Evolutionary conservation across 2,113 vertebrate genomes (phyloP), one percentile per base, ranked within the genome.

Genomic region (Crocuta crocuta): DNA sequence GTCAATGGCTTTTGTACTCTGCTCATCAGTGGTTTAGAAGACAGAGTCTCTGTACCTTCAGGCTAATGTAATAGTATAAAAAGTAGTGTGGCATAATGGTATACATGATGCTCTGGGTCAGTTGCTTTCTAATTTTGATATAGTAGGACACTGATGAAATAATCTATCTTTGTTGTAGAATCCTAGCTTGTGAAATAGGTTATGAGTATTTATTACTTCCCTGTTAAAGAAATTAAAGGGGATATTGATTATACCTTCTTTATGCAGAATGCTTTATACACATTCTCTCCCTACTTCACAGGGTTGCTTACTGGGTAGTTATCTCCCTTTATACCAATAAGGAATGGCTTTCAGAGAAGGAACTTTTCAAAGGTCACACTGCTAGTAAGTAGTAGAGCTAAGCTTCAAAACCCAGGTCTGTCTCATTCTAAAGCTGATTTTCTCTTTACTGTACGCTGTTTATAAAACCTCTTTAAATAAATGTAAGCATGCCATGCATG

Each of bases 1-100:
- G 96, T 97, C 92, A 95, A 93, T 97, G 96, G 97, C 97, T 98
- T 98, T 98, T 83, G 48, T 98, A 98, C 76, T 80, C 1, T 58
- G 0, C 53, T 98, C 96, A 93, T 13, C 81, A 89, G 80, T 98
- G 97, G 90, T 96, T 94, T 98, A 95, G 95, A 95, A 93, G 97
- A 82, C 93, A 97, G 50, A 63, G 83, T 98, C 70, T 98, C 92
- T 97, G 91, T 97, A 93, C 26, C 96, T 70, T 58, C 84, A 97
- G 90, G 65, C 11, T 78, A 74, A 24, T 35, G 66, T 66, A 53
- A 80, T 81, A 74, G 19, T 28, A 2, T 78, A 55, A 79, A n/a
- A 70, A 63, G 4, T 58, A 74, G n/a, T 61, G 17, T 90, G 63
- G 68, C 11, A 7, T 87, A 39, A 95, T 86, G 33, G 33, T 66